Percentiles rank a stretch among this genome's conserved stretches.
phyloP scores from a whole-genome alignment of 1,140 invertebrate species.

The Drosophila pseudoobscura region DNA sequence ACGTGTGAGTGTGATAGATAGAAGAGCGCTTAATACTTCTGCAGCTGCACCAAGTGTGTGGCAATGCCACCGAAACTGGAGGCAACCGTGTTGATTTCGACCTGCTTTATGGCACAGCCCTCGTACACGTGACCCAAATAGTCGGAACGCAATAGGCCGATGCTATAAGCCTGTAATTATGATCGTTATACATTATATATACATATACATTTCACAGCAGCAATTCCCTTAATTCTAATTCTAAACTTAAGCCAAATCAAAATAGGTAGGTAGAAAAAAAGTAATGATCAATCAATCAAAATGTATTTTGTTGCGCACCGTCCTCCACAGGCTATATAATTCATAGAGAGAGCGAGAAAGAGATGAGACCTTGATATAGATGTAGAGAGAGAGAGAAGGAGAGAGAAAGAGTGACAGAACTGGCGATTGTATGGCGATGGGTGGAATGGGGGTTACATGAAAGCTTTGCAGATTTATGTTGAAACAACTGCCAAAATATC shows the following conservation, averaged over 20 bases:
- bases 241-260: constrained; percentile 11
- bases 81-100: constrained; percentile 90
- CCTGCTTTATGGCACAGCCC: constrained; percentile 88
- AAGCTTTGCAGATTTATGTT: neutral
- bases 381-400: constrained; percentile 2
- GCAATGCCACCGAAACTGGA: constrained; percentile 88
- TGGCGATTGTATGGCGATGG: neutral
- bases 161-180: constrained; percentile 83
- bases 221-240: constrained; percentile 52
- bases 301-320: constrained; percentile 2
- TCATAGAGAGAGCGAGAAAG: constrained; percentile 8
- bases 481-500: no score
- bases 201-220: constrained; percentile 38
- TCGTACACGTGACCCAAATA: constrained; percentile 88
- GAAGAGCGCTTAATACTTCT: constrained; percentile 86
- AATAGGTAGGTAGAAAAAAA: neutral
- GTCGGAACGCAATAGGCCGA: constrained; percentile 90
- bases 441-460: constrained; percentile 4
- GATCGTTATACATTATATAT: constrained; percentile 74
- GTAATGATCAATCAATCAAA: neutral
- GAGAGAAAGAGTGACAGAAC: constrained; percentile 10
- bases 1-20: constrained; percentile 46
- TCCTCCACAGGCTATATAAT: constrained; percentile 3
- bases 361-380: constrained; percentile 7
- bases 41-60: constrained; percentile 85